Conservation (phyloP, 2,888 invertebrate species). For the Pollenia angustigena region DNA sequence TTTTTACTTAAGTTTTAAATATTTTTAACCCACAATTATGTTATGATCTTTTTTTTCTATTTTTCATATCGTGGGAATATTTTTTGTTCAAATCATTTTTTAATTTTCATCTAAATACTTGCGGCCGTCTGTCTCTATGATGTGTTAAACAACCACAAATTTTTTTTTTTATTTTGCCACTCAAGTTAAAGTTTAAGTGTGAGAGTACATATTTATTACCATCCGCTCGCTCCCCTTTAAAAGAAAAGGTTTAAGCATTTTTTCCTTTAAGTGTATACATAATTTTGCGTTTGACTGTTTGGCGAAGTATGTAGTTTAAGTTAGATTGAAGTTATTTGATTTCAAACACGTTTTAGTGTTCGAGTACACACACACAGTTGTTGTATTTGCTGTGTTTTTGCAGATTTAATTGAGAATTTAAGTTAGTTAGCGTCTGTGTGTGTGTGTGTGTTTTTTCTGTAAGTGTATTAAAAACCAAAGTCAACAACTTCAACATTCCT, state of each 20-base stretch:
- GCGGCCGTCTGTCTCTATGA: conserved; percentile 18
- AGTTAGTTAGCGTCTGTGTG: neutral
- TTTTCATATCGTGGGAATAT: conserved; percentile 53
- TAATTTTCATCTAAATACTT: conserved; percentile 1
- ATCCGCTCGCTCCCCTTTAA: conserved; percentile 25
- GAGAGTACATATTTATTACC: conserved; percentile 14
- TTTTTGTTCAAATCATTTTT: neutral
- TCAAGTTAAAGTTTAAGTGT: conserved; percentile 2
- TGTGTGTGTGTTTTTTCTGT: neutral
- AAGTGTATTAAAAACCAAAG: conserved; percentile 55
- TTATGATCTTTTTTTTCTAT: neutral
- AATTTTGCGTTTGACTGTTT: conserved; percentile 61
- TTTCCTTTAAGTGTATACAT: conserved; percentile 24
- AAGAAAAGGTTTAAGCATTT: neutral
- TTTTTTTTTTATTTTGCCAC: conserved; percentile 23
- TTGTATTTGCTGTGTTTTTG: neutral
- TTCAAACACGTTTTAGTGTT: conserved; percentile 58
- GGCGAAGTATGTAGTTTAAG: conserved; percentile 4
- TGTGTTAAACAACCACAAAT: conserved; percentile 35
- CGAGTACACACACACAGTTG: neutral
- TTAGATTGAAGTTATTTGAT: conserved; percentile 64
- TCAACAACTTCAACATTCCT: conserved; percentile 72
- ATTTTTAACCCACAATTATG: too few relatives aligned
- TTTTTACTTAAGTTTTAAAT: too few relatives aligned
- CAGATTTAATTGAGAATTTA: neutral